Evolutionary conservation across 1,140 invertebrate species (phyloP).

Genomic region (Mesaphorura yosii): DNA sequence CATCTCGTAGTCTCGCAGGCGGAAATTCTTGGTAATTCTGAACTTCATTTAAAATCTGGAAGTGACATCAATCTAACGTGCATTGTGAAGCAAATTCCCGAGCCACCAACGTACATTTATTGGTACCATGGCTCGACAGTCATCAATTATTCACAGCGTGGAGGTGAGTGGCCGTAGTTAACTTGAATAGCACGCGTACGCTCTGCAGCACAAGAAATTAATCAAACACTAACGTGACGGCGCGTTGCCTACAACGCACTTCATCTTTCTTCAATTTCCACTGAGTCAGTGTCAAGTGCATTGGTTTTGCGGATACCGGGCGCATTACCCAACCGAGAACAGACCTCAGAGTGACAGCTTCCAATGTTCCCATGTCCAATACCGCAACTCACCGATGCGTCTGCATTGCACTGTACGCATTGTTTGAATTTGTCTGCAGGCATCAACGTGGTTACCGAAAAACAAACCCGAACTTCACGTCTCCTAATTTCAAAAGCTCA

Average conservation of each 20-base stretch:
- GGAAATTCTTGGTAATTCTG: conserved; percentile 69
- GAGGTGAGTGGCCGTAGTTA: conserved; percentile 36
- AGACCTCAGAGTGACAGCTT: too few relatives aligned
- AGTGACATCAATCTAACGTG: conserved; percentile 84
- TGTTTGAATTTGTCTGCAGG: conserved; percentile 36
- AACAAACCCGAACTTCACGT: conserved; percentile 66
- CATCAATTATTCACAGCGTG: conserved; percentile 73
- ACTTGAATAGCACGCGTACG: neutral
- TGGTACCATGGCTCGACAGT: conserved; percentile 78
- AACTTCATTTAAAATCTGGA: conserved; percentile 73
- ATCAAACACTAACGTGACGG: too few relatives aligned
- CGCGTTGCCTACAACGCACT: too few relatives aligned
- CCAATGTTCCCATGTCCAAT: too few relatives aligned
- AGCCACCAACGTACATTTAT: conserved; percentile 79
- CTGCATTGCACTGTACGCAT: too few relatives aligned
- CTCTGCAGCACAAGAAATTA: neutral
- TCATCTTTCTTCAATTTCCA: too few relatives aligned
- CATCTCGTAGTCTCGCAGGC: conserved; percentile 79
- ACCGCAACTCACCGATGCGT: too few relatives aligned
- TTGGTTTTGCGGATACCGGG: too few relatives aligned
- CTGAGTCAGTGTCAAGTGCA: too few relatives aligned
- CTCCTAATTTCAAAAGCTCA: conserved; percentile 64
- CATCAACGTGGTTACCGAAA: conserved; percentile 74
- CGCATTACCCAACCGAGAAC: too few relatives aligned
- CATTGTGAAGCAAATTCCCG: conserved; percentile 68